These are phyloP conservation scores for Camelus dromedarius DNA, from an alignment of 2,113 vertebrate genomes.

Conservation along the genomic window DNA sequence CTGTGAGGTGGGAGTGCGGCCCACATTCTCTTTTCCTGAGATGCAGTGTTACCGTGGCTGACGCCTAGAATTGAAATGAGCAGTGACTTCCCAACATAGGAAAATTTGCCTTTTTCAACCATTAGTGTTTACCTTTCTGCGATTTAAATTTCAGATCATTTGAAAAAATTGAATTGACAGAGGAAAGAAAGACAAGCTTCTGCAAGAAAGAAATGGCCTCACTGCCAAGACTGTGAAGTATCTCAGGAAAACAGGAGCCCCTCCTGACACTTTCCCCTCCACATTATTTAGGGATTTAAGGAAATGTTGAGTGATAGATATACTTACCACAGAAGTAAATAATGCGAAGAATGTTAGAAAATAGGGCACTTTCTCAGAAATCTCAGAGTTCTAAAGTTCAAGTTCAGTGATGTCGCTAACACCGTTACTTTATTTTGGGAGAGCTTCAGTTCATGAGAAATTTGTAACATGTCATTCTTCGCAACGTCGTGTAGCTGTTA, in stretches of 20 bases:
- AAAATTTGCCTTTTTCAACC: neutral
- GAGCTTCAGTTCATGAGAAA: slow-evolving; percentile 7
- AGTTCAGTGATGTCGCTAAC: neutral
- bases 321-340: neutral
- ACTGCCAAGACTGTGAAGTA: neutral
- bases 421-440: slow-evolving; percentile 1
- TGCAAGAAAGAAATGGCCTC: neutral
- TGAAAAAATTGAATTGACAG: neutral
- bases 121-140: slow-evolving; percentile 5
- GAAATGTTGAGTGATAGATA: neutral
- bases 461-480: slow-evolving; percentile 9
- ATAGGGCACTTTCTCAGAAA: neutral
- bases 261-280: neutral
- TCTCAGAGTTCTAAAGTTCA: neutral
- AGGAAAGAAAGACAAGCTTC: neutral
- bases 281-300: neutral
- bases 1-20: fast-evolving
- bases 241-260: neutral
- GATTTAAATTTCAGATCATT: slow-evolving; percentile 37
- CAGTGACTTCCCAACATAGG: neutral
- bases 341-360: neutral
- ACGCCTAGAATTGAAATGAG: neutral
- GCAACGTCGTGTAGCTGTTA: slow-evolving; percentile 17
- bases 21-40: neutral
- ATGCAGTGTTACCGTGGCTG: neutral